Base-by-base conservation (phyloP, 1,140 invertebrate genomes). In the Eulimnadia texana region DNA sequence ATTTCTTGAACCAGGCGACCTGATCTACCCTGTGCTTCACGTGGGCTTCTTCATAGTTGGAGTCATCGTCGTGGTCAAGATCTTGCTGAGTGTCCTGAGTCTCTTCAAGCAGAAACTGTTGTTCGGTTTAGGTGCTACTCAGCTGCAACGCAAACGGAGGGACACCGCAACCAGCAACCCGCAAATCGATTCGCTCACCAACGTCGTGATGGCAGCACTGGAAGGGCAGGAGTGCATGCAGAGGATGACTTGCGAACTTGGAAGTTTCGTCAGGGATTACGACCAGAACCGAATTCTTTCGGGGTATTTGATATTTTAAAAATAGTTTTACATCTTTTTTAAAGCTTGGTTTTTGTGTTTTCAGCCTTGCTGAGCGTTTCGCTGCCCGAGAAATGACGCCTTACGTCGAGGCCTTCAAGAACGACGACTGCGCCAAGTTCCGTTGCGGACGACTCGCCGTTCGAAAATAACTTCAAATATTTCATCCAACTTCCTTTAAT, bases 1-100 rank as follows among this genome's bases (percentile, higher is more conserved):
- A 42, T 52, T 23, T 52, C 42, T n/a, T 1, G 11, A 11, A n/a
- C 9, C 50, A 57, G 60, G 62, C 42, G 62, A 63, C 42, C 42
- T 63, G 51, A 42, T 63, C 6, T 63, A 53, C 27, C 62, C 62
- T 10, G 50, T 63, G 13, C 59, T 63, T 13, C 58, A 56, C 23
- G 52, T 63, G 27, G 62, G 56, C 2, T 63, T 63, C 57, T 63
- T 63, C 33, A 28, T 63, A 3, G 22, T 63, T 9, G 62, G 62
- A 1, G 62, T 63, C 11, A 52, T 63, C 13, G 22, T 63, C 16
- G 29, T 60, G 6, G 62, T 63, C n/a, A 63, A 63, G 29, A 24
- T 59, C 10, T 27, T 63, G 19, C 25, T 63, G 50, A 6, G 29
- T 28, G 27, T 60, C 16, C 16, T 61, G 16, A 50, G 24, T 52